Conservation (phyloP, 2,888 invertebrate species). For the Doris montereyensis region DNA sequence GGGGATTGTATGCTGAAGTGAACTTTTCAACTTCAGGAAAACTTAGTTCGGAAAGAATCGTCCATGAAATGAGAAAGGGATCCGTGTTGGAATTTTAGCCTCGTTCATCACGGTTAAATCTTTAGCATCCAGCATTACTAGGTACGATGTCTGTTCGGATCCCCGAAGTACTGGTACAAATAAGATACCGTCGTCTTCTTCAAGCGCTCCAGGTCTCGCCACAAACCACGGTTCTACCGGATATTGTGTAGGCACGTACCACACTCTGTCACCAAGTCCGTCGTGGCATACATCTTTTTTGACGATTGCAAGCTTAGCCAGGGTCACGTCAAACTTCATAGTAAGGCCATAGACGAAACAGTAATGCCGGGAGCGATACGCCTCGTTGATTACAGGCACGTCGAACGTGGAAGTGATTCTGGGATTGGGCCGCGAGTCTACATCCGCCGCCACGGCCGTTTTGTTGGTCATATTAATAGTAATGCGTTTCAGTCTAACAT, state of each 20-base stretch:
- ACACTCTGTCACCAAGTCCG: conserved; percentile 49
- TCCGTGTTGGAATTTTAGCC: conserved; percentile 58
- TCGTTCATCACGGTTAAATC: conserved; percentile 55
- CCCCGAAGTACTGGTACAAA: conserved; percentile 65
- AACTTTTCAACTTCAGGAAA: no score
- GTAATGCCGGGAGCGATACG: conserved; percentile 55
- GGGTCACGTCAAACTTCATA: conserved; percentile 55
- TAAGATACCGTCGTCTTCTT: conserved; percentile 68
- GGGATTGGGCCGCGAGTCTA: conserved; percentile 21
- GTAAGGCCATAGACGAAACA: conserved; percentile 66
- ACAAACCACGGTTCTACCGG: conserved; percentile 67
- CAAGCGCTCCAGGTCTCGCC: conserved; percentile 49
- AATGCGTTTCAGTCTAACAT: conserved; percentile 57
- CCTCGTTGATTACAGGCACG: conserved; percentile 67
- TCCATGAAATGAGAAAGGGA: conserved; percentile 69
- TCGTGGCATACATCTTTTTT: conserved; percentile 64
- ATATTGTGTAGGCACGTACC: conserved; percentile 56
- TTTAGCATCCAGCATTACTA: conserved; percentile 61
- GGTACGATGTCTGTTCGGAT: conserved; percentile 50
- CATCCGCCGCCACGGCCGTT: conserved; percentile 32
- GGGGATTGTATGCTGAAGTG: no score
- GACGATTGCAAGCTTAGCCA: conserved; percentile 58
- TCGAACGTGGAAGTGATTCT: conserved; percentile 58
- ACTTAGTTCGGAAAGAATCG: conserved; percentile 64
- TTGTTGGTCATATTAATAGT: conserved; percentile 50